Evolutionary conservation across 2,888 invertebrate species (phyloP), one percentile per base, ranked within the genome.

Genomic region (Unio delphinus): DNA sequence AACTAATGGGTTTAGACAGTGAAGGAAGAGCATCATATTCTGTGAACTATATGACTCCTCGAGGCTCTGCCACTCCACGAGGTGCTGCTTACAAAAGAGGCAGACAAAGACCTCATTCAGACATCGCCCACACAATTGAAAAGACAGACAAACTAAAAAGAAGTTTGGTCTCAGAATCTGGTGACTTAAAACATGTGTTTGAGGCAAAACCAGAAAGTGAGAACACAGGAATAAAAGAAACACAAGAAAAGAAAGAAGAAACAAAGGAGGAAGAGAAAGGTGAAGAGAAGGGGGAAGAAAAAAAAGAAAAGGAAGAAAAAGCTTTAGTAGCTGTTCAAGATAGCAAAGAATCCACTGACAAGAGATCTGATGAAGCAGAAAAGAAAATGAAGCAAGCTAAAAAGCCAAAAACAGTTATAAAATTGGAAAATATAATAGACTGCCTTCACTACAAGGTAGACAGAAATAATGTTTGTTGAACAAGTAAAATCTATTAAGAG

Each of bases 361-460:
- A 68, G 20, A 60, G 65, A 26, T 45, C 34, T 28, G 60, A 26
- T 30, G 63, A 65, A 11, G 73, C 68, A 28, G 61, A 67, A 56
- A 70, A 67, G 55, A 69, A 68, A 56, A 61, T 73, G 20, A 74
- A 74, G 59, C 64, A 73, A 23, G 70, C 61, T 28, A 72, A 68
- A 55, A 65, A 68, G 34, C 69, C 64, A 57, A 80, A 78, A 64
- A 65, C 61, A 30, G 57, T 69, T 3, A 81, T 81, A 17, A 81
- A 80, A 74, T 70, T 82, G 8, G 82, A 82, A 18, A 81, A 77
- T 64, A 75, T 82, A 18, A 75, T 81, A 34, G 83, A 84, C 69
- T 78, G 79, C 67, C 72, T 84, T 18, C 81, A 80, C 70, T 83
- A 79, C 67, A 81, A 80, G 81, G 84, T 83, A 67, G 11, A 45